Evolutionary conservation across 2,797 vertebrate genomes (phyloP), one percentile per base, ranked within the genome.

Genomic region (Tokudaia muenninki): DNA sequence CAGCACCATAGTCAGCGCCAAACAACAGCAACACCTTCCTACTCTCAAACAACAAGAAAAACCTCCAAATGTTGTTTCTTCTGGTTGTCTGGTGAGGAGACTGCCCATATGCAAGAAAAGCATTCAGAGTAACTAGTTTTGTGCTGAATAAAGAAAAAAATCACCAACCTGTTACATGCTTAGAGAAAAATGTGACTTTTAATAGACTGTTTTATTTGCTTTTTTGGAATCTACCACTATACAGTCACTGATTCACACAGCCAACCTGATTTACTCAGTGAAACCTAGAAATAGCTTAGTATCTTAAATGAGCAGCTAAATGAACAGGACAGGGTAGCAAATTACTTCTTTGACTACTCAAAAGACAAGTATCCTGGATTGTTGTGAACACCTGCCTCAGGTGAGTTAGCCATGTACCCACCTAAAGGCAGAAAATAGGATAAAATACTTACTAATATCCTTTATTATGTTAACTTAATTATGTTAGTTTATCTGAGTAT

Each of bases 401-500:
- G n/a, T 65, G 7, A 34, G 87, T 94, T 97, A 52, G 11, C 52
- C 90, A 96, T 93, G 90, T 90, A 63, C 34, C 22, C 78, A 34
- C n/a, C 34, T 83, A 84, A 88, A 86, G 55, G 34, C 24, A 93
- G 31, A 55, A 92, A 91, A 87, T 29, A 67, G 21, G 22, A 63
- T 37, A 50, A 16, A 95, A 80, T 87, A 92, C 82, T 90, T 95
- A 83, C 90, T 55, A 87, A 24, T 86, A 80, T 52, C 21, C n/a
- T 91, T 93, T 96, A 93, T 95, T 78, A 72, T 87, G 5, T 91
- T 94, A 75, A 89, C 41, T 61, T 89, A 44, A 75, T 44, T 59
- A 47, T 77, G 2, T 24, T 34, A 77, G 44, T 57, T 37, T 90
- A 63, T 84, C 22, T 31, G 34, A 88, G 72, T 90, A 83, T 19